Evolutionary conservation across 2,888 invertebrate species (phyloP), one percentile per base, ranked within the genome.

Genomic region (Nesidiocoris tenuis): DNA sequence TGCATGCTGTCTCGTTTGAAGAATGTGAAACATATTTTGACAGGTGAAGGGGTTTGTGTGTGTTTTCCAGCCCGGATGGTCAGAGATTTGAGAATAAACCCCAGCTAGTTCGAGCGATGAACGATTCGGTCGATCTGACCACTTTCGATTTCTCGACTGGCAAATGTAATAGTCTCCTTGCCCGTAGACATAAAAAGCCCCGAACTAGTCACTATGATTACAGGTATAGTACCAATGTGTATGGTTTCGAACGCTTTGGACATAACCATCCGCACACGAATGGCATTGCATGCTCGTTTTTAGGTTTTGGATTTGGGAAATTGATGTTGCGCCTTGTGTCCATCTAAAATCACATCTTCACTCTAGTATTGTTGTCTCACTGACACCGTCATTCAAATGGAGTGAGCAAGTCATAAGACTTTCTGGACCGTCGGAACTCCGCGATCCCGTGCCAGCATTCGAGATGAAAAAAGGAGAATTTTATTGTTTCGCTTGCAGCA

Each of bases 81-180:
- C 90, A 90, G 86, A 91, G 90, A 86, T 89, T 92, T 84, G 88
- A 91, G 84, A 92, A 90, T 86, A 93, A 93, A 85, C 90, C 91
- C 79, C 91, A 93, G 85, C 87, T 94, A 84, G 90, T 90, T 81
- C 88, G 91, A 81, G 89, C 89, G 84, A 87, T 93, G 80, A 92
- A 91, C 83, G 90, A 91, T 84, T 86, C 88, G 82, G 88, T 91
- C 85, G 93, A 93, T 86, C 87, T 93, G 81, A 89, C 91, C 81
- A 89, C 90, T 83, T 92, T 93, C 86, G 93, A 94, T 87, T 93
- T 90, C 85, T 89, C 90, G 82, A 89, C 90, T 82, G 93, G 93
- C 82, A 91, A 91, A 86, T 88, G 91, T 83, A 90, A 90, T 85
- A 87, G 87, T 81, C 86, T 88, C 84, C 86, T 89, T 82, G 86